A percentile compares a stretch with the other conserved stretches of the same genome.
These are phyloP conservation scores for Procambarus clarkii DNA, from an alignment of 1,140 invertebrate genomes.

Conservation along the genomic window DNA sequence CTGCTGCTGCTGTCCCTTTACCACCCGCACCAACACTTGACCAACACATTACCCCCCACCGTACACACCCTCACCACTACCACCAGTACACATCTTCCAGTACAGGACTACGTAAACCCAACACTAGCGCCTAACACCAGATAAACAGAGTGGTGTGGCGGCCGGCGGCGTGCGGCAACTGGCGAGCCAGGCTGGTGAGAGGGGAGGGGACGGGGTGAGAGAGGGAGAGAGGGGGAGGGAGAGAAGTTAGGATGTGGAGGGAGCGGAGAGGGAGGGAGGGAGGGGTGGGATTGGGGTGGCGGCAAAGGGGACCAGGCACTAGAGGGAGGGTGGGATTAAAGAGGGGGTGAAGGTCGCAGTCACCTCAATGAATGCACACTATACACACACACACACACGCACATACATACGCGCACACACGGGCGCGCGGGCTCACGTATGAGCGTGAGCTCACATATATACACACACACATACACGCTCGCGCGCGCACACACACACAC, in stretches of 20 bases:
- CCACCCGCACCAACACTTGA: not conserved
- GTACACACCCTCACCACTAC: not conserved
- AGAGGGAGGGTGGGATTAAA: not conserved
- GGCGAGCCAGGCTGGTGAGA: not conserved
- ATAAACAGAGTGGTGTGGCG: not conserved
- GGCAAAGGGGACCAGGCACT: not conserved
- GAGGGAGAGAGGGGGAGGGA: too few species aligned
- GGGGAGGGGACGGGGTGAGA: not conserved
- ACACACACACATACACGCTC: not conserved
- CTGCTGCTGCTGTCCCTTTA: not conserved
- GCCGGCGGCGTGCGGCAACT: not conserved
- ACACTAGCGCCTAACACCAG: not conserved
- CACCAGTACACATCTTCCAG: not conserved
- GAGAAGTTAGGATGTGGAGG: not conserved
- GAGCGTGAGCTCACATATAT: not conserved
- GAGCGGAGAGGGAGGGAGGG: not conserved
- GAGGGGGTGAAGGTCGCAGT: conserved; percentile 14
- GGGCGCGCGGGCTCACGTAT: not conserved
- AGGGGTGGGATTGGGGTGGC: not conserved
- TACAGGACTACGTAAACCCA: not conserved
- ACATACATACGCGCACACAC: not conserved
- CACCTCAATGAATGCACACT: conserved; percentile 13
- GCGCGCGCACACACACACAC: not conserved
- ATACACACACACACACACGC: not conserved
- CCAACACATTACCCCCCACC: not conserved